These are phyloP conservation scores for Scomber japonicus DNA, from an alignment of 2,113 vertebrate genomes.

Conservation along the genomic window DNA sequence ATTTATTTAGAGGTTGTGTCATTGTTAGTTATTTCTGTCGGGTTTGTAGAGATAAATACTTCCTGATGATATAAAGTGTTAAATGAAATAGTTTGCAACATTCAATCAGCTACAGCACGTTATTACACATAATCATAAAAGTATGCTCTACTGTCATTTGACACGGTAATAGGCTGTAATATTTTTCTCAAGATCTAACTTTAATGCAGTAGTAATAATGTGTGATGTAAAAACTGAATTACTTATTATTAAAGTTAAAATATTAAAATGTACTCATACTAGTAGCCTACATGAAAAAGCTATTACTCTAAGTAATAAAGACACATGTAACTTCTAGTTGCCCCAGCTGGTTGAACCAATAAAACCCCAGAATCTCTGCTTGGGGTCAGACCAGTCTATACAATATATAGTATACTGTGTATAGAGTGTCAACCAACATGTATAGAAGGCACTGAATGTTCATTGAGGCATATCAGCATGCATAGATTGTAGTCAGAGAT, in stretches of 20 bases:
- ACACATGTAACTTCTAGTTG: background rate
- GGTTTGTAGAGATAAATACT: no score
- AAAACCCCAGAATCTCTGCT: background rate
- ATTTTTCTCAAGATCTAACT: background rate
- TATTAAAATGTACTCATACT: background rate
- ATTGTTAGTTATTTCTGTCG: no score
- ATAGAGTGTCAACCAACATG: background rate
- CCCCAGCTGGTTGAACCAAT: background rate
- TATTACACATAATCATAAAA: no score
- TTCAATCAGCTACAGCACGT: no score
- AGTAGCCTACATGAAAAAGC: conserved; percentile 25
- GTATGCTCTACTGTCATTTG: no score
- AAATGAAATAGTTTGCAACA: no score
- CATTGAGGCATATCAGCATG: conserved; percentile 23
- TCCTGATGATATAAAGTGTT: no score
- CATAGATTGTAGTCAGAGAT: conserved; percentile 16
- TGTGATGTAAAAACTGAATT: background rate
- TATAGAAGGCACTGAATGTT: conserved; percentile 18
- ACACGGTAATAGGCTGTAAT: background rate
- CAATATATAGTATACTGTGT: background rate
- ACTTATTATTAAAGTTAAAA: background rate
- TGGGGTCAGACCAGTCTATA: background rate
- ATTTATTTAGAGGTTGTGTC: no score
- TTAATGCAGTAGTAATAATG: background rate
- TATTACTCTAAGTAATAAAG: conserved; percentile 14